Conservation (phyloP, 1,140 invertebrate species). For the Paralvinella palmiformis region DNA sequence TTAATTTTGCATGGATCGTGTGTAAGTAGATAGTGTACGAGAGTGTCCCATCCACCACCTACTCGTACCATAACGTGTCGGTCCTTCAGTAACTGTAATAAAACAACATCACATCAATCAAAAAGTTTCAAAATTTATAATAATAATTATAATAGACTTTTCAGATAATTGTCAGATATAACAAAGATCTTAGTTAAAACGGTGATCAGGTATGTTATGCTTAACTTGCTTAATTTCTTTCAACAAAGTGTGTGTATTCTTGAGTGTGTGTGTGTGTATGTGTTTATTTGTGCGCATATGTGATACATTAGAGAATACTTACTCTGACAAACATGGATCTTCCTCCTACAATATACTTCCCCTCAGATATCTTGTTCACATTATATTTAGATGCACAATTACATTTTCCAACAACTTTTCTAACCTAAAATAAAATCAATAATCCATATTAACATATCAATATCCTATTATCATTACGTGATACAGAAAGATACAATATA, state of each 20-base stretch:
- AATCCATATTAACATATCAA: not conserved
- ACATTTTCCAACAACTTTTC: conserved; percentile 32
- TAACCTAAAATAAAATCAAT: conserved; percentile 25
- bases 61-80: conserved; percentile 93
- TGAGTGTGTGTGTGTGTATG: no score
- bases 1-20: conserved; percentile 76
- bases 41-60: conserved; percentile 93
- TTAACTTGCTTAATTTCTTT: no score
- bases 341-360: conserved; percentile 42
- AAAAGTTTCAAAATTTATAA: no score
- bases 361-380: conserved; percentile 39
- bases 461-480: no score
- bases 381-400: conserved; percentile 30
- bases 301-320: conserved; percentile 20
- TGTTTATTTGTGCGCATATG: no score
- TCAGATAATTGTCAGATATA: no score
- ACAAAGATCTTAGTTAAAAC: no score
- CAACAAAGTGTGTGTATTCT: no score
- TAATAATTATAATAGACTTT: no score
- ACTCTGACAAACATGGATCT: conserved; percentile 44
- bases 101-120: not conserved
- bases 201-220: no score
- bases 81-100: conserved; percentile 36
- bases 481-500: no score
- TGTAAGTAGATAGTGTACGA: conserved; percentile 90